Conservation (phyloP, 2,113 vertebrate species). For the Corydoras sp. region DNA sequence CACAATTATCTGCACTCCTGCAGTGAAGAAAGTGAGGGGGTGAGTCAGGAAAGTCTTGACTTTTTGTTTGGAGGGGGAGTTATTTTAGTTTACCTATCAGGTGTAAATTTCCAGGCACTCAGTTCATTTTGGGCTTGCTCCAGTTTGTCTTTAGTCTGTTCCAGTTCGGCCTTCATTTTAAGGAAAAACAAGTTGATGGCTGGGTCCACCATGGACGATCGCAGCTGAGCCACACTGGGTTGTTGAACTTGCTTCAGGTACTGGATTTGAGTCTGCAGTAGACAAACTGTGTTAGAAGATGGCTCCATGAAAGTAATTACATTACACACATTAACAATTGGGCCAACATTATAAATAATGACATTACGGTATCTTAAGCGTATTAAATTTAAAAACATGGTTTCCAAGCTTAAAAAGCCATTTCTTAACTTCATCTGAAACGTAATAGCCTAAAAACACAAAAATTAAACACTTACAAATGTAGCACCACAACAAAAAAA, state of each 20-base stretch:
- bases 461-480: too few species aligned
- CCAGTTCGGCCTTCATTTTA: constrained; percentile 99
- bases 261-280: constrained; percentile 96
- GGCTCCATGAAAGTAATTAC: constrained; percentile 43
- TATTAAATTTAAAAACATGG: too few species aligned
- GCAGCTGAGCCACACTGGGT: constrained; percentile 94
- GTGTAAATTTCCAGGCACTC: constrained; percentile 99
- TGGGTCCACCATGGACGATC: constrained; percentile 97
- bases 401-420: too few species aligned
- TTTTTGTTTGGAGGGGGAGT: constrained; percentile 79
- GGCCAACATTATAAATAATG: not conserved
- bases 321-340: not conserved
- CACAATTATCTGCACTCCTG: constrained; percentile 87
- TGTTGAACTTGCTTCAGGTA: constrained; percentile 99
- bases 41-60: constrained; percentile 98
- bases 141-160: constrained; percentile 99
- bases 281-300: constrained; percentile 39
- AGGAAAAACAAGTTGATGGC: constrained; percentile 99
- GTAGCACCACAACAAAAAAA: too few species aligned
- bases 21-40: constrained; percentile 92
- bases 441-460: too few species aligned
- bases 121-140: constrained; percentile 99
- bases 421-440: too few species aligned
- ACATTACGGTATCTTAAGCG: too few species aligned
- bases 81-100: constrained; percentile 99